These are phyloP conservation scores for Gymnocheta viridis DNA, from an alignment of 2,888 invertebrate species.

Conservation along the genomic window DNA sequence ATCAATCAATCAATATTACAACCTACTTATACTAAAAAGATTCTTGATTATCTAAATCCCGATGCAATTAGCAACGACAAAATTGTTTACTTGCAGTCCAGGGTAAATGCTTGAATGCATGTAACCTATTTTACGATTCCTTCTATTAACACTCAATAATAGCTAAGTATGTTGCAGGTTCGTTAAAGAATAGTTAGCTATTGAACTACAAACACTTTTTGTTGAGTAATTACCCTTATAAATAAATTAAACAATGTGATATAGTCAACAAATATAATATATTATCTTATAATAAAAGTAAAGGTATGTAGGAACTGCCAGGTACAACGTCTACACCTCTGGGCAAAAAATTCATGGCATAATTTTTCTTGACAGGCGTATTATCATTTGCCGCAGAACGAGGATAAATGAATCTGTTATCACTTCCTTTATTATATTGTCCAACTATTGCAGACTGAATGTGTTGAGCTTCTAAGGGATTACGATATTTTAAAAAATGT, in stretches of 20 bases:
- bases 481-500: slow-evolving; percentile 71
- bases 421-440: slow-evolving; percentile 52
- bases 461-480: slow-evolving; percentile 62
- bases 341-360: slow-evolving; percentile 77
- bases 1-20: too few species aligned
- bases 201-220: too few species aligned
- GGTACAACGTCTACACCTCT: slow-evolving; percentile 78
- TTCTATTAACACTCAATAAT: too few species aligned
- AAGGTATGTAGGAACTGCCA: slow-evolving; percentile 79
- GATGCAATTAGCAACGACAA: too few species aligned
- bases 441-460: slow-evolving; percentile 59
- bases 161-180: too few species aligned
- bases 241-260: neutral
- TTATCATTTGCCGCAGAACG: slow-evolving; percentile 8
- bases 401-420: neutral
- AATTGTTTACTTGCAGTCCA: too few species aligned
- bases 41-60: too few species aligned
- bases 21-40: too few species aligned
- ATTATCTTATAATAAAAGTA: slow-evolving; percentile 8
- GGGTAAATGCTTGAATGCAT: too few species aligned
- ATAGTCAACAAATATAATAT: neutral
- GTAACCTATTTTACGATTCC: too few species aligned
- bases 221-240: neutral
- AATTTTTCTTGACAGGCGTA: slow-evolving; percentile 75
- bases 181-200: too few species aligned